Evolutionary conservation across 2,797 vertebrate genomes (phyloP).

Genomic region (Nyctalus aviator): DNA sequence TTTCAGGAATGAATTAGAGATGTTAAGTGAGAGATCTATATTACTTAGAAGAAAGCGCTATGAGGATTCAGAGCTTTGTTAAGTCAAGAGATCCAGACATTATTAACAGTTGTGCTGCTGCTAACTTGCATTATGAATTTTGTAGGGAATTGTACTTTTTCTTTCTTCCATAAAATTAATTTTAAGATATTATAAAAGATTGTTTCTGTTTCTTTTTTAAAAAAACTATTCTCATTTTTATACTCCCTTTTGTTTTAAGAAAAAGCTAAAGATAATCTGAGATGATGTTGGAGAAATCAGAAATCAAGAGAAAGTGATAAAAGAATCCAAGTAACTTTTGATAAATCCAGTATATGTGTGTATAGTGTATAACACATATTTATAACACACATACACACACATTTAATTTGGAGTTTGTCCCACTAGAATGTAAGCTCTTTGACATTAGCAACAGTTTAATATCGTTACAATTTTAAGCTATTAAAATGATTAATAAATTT

Average conservation of each 20-base stretch:
- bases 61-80: not conserved
- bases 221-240: not conserved
- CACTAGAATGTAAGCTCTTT: conserved; percentile 19
- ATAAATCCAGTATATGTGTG: not conserved
- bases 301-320: not conserved
- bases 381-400: not conserved
- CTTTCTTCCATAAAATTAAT: conserved; percentile 38
- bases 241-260: not conserved
- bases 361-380: not conserved
- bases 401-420: conserved; percentile 23
- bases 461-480: conserved; percentile 2
- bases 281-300: not conserved
- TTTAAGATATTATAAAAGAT: not conserved
- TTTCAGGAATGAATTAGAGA: conserved; percentile 9
- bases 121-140: not conserved
- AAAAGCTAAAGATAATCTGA: conserved; percentile 1
- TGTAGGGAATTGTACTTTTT: not conserved
- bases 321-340: not conserved
- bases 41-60: not conserved
- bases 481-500: conserved; percentile 39
- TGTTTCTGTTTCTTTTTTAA: not conserved
- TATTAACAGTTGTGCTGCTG: not conserved
- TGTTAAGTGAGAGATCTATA: not conserved
- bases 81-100: not conserved
- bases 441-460: conserved; percentile 21